Conservation (phyloP, 2,113 vertebrate genomes). For the Oenanthe oenanthe region DNA sequence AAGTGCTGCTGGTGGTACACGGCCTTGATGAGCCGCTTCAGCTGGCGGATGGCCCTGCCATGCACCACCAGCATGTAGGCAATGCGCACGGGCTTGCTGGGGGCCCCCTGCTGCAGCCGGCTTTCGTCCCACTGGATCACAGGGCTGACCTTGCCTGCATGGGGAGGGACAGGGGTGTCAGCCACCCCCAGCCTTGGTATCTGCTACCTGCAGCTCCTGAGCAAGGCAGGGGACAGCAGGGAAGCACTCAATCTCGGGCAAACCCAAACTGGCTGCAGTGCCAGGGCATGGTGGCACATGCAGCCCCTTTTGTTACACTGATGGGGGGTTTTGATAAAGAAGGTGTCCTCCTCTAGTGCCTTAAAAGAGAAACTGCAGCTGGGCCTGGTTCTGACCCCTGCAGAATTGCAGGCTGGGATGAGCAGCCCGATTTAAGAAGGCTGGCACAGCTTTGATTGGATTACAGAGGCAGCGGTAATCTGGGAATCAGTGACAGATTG, state of each 20-base stretch:
- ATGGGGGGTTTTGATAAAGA: fast-evolving
- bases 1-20: constrained; percentile 94
- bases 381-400: neutral
- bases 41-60: constrained; percentile 89
- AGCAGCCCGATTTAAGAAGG: neutral
- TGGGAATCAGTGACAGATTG: neutral
- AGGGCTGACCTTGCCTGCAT: constrained; percentile 81
- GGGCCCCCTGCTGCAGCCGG: constrained; percentile 74
- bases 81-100: constrained; percentile 85
- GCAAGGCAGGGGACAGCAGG: neutral
- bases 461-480: neutral
- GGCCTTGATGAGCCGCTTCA: constrained; percentile 93
- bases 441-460: constrained; percentile 20
- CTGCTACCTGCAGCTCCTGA: neutral
- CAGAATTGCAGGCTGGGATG: neutral
- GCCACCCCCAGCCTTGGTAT: neutral
- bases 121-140: constrained; percentile 83
- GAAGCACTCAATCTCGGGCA: fast-evolving
- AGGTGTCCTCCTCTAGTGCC: neutral
- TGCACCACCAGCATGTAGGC: constrained; percentile 95
- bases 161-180: neutral
- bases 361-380: neutral
- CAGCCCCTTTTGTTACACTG: neutral
- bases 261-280: neutral
- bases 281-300: fast-evolving